These are phyloP conservation scores for Lycia hirtaria DNA, from an alignment of 2,888 invertebrate genomes.

Conservation along the genomic window DNA sequence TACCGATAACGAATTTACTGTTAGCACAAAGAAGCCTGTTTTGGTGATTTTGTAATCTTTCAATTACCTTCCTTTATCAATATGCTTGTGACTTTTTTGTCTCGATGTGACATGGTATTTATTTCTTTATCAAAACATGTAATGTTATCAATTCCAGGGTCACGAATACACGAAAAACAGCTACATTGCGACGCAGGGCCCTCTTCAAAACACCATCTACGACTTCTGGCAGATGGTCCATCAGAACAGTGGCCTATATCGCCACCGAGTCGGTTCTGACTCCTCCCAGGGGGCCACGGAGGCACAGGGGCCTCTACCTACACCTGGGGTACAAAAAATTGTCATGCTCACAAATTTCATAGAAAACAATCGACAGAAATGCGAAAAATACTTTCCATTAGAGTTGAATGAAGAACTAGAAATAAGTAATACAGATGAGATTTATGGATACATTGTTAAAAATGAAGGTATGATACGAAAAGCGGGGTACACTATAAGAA, in stretches of 20 bases:
- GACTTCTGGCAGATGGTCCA: slow-evolving; percentile 96
- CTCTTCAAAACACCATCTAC: slow-evolving; percentile 93
- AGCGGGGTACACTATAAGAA: slow-evolving; percentile 85
- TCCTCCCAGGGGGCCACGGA: slow-evolving; percentile 15
- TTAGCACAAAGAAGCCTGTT: too few relatives aligned
- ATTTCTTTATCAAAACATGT: background rate
- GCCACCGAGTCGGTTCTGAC: slow-evolving; percentile 45
- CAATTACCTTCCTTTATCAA: too few relatives aligned
- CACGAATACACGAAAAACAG: slow-evolving; percentile 94
- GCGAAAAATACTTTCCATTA: slow-evolving; percentile 94
- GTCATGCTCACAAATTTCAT: slow-evolving; percentile 96
- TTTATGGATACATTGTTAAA: slow-evolving; percentile 75
- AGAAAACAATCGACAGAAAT: slow-evolving; percentile 94
- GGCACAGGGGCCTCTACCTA: slow-evolving; percentile 3
- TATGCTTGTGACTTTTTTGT: too few relatives aligned
- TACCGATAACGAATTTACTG: too few relatives aligned
- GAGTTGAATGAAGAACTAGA: slow-evolving; percentile 77
- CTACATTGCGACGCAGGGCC: slow-evolving; percentile 97
- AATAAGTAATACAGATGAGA: slow-evolving; percentile 51
- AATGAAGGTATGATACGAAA: slow-evolving; percentile 83
- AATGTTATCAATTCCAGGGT: slow-evolving; percentile 85
- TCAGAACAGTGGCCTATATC: slow-evolving; percentile 80
- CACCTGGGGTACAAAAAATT: slow-evolving; percentile 83
- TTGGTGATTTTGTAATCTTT: too few relatives aligned
- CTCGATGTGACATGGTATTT: background rate